Evolutionary conservation across 2,113 vertebrate genomes (phyloP).

Genomic region (Oryzias celebensis): DNA sequence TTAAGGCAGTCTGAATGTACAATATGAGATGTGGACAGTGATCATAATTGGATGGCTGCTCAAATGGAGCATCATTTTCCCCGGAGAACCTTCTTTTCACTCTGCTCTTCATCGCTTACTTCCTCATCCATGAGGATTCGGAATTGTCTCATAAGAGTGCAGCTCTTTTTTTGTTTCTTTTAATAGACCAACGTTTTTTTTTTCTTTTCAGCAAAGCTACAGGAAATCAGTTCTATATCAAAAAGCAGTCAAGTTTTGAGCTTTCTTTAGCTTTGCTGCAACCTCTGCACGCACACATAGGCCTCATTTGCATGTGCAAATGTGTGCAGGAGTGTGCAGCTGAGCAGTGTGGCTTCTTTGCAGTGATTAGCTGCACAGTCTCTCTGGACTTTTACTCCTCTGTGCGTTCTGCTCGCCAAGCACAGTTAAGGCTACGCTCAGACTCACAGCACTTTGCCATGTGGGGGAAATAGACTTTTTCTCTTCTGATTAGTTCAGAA

Average conservation of each 20-base stretch:
- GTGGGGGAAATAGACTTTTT: slow-evolving; percentile 37
- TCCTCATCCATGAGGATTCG: slow-evolving; percentile 49
- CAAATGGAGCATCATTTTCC: slow-evolving; percentile 48
- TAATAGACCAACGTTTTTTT: neutral
- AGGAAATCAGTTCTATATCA: too few relatives aligned
- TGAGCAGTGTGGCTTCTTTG: slow-evolving; percentile 58
- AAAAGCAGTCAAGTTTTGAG: slow-evolving; percentile 42
- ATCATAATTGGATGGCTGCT: slow-evolving; percentile 45
- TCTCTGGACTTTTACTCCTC: slow-evolving; percentile 49
- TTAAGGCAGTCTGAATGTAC: slow-evolving; percentile 28
- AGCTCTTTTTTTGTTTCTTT: slow-evolving; percentile 47
- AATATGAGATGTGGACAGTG: slow-evolving; percentile 32
- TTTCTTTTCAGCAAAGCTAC: slow-evolving; percentile 30
- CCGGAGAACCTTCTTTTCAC: slow-evolving; percentile 18
- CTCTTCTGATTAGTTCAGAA: slow-evolving; percentile 59
- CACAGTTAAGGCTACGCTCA: slow-evolving; percentile 50
- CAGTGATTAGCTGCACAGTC: slow-evolving; percentile 61
- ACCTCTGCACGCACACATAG: slow-evolving; percentile 7
- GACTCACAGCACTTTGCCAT: slow-evolving; percentile 44
- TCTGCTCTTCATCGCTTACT: slow-evolving; percentile 13
- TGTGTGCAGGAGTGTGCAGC: slow-evolving; percentile 36
- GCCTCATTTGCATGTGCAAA: slow-evolving; percentile 37
- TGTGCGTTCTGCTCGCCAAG: slow-evolving; percentile 63
- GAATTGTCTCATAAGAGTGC: slow-evolving; percentile 49
- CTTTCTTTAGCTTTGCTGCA: slow-evolving; percentile 14